Conservation (phyloP, 1,140 invertebrate genomes). For the Panulirus ornatus region DNA sequence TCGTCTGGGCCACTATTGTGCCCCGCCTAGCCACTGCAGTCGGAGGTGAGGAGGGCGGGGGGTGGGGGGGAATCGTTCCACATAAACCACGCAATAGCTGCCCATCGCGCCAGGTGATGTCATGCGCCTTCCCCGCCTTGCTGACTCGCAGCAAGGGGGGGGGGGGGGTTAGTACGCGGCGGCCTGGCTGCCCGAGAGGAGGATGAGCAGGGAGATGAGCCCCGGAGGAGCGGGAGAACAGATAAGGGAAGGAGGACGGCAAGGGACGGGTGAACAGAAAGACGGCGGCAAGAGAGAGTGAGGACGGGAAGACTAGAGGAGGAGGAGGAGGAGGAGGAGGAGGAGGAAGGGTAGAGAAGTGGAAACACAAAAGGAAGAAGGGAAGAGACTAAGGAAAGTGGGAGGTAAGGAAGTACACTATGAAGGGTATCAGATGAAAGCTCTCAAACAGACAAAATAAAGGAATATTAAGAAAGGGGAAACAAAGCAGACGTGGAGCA, state of each 20-base stretch:
- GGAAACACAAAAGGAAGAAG: not conserved
- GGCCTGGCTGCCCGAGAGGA: too few species aligned
- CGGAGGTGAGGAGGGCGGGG: not conserved
- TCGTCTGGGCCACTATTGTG: too few species aligned
- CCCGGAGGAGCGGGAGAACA: not conserved
- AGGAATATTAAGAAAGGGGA: not conserved
- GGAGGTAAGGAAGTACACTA: too few species aligned
- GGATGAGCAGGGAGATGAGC: too few species aligned
- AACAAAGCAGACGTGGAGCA: not conserved
- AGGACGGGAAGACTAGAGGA: not conserved
- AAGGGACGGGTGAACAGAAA: not conserved
- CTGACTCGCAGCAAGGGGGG: not conserved
- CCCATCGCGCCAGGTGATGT: conserved; percentile 30
- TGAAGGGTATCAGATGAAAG: too few species aligned
- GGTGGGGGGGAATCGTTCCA: not conserved
- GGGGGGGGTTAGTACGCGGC: too few species aligned
- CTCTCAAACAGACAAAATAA: not conserved
- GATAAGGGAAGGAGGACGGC: not conserved
- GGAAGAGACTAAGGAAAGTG: not conserved
- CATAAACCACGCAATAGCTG: not conserved
- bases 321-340: not conserved
- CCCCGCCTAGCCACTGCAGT: too few species aligned
- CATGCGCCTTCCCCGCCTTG: not conserved
- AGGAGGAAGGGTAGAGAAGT: not conserved
- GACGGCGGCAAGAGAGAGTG: not conserved